phyloP scores from a whole-genome alignment of 1,140 invertebrate species.

The Stenopsyche tienmushanensis region DNA sequence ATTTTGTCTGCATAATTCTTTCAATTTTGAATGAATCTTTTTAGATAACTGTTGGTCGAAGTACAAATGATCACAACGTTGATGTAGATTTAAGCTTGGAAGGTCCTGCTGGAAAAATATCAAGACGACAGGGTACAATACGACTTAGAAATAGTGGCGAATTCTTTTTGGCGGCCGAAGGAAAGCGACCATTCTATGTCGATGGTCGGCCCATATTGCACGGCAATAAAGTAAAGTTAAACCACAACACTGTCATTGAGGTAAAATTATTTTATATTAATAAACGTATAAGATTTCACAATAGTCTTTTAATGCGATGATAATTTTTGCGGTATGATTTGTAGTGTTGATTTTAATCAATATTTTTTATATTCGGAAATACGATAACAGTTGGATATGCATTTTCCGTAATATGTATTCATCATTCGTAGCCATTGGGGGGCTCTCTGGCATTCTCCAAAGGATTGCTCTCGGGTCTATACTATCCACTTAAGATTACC shows the following conservation, averaged over 20 bases:
- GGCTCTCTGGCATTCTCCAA: too few relatives aligned
- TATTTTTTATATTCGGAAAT: too few relatives aligned
- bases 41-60: constrained; percentile 88
- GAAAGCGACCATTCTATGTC: constrained; percentile 92
- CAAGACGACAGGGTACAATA: constrained; percentile 84
- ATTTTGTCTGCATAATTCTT: too few relatives aligned
- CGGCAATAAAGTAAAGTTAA: constrained; percentile 84
- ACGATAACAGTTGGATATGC: too few relatives aligned
- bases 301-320: not conserved
- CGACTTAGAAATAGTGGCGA: constrained; percentile 89
- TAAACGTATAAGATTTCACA: too few relatives aligned
- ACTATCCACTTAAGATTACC: too few relatives aligned
- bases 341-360: too few relatives aligned
- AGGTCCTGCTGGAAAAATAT: constrained; percentile 84
- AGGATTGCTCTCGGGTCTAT: too few relatives aligned
- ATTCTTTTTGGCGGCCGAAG: constrained; percentile 92
- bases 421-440: too few relatives aligned
- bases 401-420: too few relatives aligned
- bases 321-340: not conserved
- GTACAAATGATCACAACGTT: constrained; percentile 84
- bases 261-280: constrained; percentile 54
- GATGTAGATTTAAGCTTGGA: constrained; percentile 94
- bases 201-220: constrained; percentile 86
- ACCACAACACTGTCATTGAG: constrained; percentile 94
- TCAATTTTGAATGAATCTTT: constrained; percentile 22